phyloP scores from a whole-genome alignment of 2,113 vertebrate genomes.

The Cololabis saira region DNA sequence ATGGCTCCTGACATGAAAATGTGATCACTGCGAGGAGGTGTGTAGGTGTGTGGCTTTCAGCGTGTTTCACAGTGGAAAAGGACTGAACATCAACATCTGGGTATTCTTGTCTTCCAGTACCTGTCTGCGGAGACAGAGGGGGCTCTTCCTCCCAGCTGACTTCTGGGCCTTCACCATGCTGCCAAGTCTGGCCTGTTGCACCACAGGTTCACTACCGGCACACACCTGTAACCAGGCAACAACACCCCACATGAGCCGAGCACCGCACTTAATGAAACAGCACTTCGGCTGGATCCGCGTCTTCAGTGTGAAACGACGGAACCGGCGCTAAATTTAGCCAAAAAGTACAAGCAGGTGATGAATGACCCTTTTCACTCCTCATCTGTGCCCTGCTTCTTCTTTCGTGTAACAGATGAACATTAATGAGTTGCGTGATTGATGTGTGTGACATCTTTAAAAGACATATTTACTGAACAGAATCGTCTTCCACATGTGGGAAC shows the following conservation, averaged over 20 bases:
- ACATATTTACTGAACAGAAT: not conserved
- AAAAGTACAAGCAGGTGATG: not conserved
- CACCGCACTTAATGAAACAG: constrained; percentile 14
- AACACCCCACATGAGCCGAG: constrained; percentile 49
- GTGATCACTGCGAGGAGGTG: too few species aligned
- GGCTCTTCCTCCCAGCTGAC: constrained; percentile 76
- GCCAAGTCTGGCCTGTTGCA: constrained; percentile 50
- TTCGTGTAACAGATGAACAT: too few species aligned
- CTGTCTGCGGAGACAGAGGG: constrained; percentile 76
- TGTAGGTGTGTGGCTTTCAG: too few species aligned
- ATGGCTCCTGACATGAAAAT: too few species aligned
- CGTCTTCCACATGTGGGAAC: not conserved
- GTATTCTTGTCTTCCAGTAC: constrained; percentile 53
- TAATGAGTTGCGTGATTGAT: too few species aligned
- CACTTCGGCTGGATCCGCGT: constrained; percentile 2
- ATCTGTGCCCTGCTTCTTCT: too few species aligned
- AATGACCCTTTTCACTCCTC: not conserved
- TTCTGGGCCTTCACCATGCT: constrained; percentile 78
- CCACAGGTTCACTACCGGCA: constrained; percentile 47
- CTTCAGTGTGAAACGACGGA: not conserved
- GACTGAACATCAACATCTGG: constrained; percentile 14
- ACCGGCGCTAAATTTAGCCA: not conserved
- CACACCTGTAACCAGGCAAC: constrained; percentile 65
- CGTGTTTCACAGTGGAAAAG: not conserved
- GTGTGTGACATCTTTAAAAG: too few species aligned